A percentile compares a stretch with the other conserved stretches of the same genome.
Conservation (phyloP, 2,113 vertebrate genomes). For the Rhipidura dahli region DNA sequence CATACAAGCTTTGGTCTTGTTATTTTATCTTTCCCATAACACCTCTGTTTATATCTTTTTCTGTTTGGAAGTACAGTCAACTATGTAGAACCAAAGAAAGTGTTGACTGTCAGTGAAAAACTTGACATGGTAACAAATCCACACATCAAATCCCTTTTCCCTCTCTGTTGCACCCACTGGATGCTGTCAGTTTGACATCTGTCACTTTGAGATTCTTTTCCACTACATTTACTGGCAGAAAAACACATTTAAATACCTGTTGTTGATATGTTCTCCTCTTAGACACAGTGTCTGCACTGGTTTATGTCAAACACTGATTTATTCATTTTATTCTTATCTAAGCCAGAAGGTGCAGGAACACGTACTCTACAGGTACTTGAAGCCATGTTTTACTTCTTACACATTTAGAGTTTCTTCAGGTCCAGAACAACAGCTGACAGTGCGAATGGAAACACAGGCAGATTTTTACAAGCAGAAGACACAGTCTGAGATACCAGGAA, state of each 20-base stretch:
- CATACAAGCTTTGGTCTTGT: background rate
- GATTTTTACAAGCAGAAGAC: background rate
- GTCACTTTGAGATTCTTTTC: background rate
- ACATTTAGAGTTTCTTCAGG: background rate
- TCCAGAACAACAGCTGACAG: background rate
- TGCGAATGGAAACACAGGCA: background rate
- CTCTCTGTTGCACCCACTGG: background rate
- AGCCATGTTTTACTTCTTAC: background rate
- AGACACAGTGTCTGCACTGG: background rate
- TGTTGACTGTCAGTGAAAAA: background rate
- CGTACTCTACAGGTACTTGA: background rate
- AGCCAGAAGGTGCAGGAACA: background rate
- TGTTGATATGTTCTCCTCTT: background rate
- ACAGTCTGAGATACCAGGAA: background rate
- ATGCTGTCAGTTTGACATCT: background rate
- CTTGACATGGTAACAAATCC: background rate
- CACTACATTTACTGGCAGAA: background rate
- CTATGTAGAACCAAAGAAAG: fast-evolving
- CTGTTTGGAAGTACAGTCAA: background rate
- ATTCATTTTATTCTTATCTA: background rate
- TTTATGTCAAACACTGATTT: background rate
- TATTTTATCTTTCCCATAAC: background rate
- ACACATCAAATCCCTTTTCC: background rate
- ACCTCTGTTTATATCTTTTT: background rate
- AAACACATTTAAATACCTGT: background rate